Percentiles rank a stretch among this genome's conserved stretches.
Evolutionary conservation across 2,113 vertebrate genomes (phyloP).

Genomic region (Melanostigma gelatinosum): DNA sequence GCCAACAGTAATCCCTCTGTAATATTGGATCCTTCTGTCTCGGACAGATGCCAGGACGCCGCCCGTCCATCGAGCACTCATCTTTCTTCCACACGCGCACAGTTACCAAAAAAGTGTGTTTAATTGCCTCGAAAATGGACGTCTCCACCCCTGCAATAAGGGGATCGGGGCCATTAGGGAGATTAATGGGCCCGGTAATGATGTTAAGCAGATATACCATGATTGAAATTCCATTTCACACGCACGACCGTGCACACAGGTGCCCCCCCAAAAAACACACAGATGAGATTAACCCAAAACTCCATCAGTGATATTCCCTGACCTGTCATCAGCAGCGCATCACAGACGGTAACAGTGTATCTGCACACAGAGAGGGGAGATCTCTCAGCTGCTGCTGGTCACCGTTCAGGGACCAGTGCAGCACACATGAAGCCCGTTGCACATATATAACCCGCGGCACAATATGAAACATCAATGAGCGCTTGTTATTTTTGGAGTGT

Average conservation of each 20-base stretch:
- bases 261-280: background rate
- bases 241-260: background rate
- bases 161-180: slow-evolving; percentile 77
- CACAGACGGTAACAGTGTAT: slow-evolving; percentile 12
- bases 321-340: slow-evolving; percentile 49
- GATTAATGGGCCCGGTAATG: slow-evolving; percentile 82
- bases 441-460: background rate
- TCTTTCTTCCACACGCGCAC: slow-evolving; percentile 34
- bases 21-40: slow-evolving; percentile 49
- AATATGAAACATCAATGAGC: slow-evolving; percentile 4
- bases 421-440: background rate
- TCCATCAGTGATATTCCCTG: slow-evolving; percentile 39
- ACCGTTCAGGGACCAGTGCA: background rate
- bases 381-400: background rate
- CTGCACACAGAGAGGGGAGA: background rate
- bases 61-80: slow-evolving; percentile 25
- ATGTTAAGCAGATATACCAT: slow-evolving; percentile 80
- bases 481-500: background rate
- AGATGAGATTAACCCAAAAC: slow-evolving; percentile 56
- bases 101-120: slow-evolving; percentile 67
- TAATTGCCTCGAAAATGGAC: slow-evolving; percentile 79
- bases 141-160: slow-evolving; percentile 79
- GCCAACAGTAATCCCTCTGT: slow-evolving; percentile 24
- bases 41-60: slow-evolving; percentile 41
- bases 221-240: slow-evolving; percentile 78